Evolutionary conservation across 53 echinoderm and acorn worm genomes (phyloP).

Genomic region (Apostichopus leukothele): DNA sequence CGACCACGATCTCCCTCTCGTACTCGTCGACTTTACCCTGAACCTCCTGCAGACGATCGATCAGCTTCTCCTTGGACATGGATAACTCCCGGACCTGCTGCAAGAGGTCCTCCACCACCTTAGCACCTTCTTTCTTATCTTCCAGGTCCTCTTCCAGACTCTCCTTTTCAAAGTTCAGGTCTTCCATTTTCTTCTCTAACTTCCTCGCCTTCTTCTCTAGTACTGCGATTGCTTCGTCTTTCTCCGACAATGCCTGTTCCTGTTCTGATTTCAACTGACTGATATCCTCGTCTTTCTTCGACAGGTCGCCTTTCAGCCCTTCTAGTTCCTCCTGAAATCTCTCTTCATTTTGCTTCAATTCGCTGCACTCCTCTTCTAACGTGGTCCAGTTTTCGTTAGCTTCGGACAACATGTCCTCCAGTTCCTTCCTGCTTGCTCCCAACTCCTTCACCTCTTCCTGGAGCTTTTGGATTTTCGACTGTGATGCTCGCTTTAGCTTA

Average conservation of each 20-base stretch:
- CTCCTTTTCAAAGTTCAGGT: slow-evolving; percentile 43
- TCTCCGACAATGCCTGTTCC: slow-evolving; percentile 47
- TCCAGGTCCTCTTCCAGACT: slow-evolving; percentile 50
- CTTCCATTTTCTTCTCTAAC: slow-evolving; percentile 51
- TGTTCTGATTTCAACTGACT: not conserved
- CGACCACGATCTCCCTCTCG: slow-evolving; percentile 56
- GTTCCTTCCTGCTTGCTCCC: slow-evolving; percentile 40
- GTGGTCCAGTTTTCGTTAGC: slow-evolving; percentile 45
- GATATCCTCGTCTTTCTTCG: slow-evolving; percentile 1
- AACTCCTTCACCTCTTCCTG: slow-evolving; percentile 67
- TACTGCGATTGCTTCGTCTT: not conserved
- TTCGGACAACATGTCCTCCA: slow-evolving; percentile 35
- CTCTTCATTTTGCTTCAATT: not conserved
- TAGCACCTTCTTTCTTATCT: slow-evolving; percentile 14
- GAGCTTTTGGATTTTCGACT: slow-evolving; percentile 70
- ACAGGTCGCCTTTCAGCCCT: not conserved
- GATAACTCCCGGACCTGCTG: slow-evolving; percentile 56
- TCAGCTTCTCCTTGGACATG: slow-evolving; percentile 69
- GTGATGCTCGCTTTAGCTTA: slow-evolving; percentile 80
- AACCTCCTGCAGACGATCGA: slow-evolving; percentile 54
- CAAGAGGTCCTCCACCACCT: slow-evolving; percentile 39
- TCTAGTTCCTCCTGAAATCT: not conserved
- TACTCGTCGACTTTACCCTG: slow-evolving; percentile 72
- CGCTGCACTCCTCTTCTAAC: slow-evolving; percentile 29
- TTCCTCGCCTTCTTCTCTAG: slow-evolving; percentile 39